Evolutionary conservation across 1,140 invertebrate species (phyloP), one percentile per base, ranked within the genome.

Genomic region (Bombus terrestris): DNA sequence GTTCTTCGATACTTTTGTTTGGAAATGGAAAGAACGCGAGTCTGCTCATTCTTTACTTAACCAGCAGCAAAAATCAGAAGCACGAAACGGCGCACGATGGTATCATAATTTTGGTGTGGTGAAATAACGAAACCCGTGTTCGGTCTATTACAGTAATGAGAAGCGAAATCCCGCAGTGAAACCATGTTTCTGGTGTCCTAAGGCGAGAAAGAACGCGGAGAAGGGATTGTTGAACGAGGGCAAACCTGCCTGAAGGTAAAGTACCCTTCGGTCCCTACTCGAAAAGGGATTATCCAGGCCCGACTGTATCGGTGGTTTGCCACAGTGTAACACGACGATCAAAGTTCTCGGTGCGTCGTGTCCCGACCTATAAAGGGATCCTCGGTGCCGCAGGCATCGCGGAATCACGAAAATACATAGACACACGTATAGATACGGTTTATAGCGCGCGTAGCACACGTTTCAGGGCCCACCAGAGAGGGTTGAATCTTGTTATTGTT

Each of bases 401-500:
- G 72, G 74, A 88, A 90, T 88, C 89, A 86, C 59, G 77, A 85
- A 83, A 68, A 88, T 53, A 83, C 76, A 79, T 35, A 68, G 37
- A 74, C 62, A 37, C 43, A 22, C 62, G n/a, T 64, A 64, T 32
- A 64, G 32, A 68, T 18, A 81, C 3, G 32, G 37, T 41, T 25
- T 79, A 28, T 12, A 5, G 62, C 62, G 81, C 39, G 59, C 5
- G 37, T 43, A 35, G 35, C 15, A 41, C 1, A 35, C 22, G 57
- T n/a, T 32, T 57, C 62, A 57, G 28, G 71, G 62, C 86, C 69
- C 79, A 89, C 68, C 59, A 79, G 41, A 80, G 66, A 71, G 83
- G 83, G 73, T 6, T 83, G 78, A 79, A 90, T 83, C 89, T 90
- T 88, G 86, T 91, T 91, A 91, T 90, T 90, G 89, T 90, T 88